Evolutionary conservation across 2,797 vertebrate species (phyloP).

Genomic region (Xiphophorus birchmanni): DNA sequence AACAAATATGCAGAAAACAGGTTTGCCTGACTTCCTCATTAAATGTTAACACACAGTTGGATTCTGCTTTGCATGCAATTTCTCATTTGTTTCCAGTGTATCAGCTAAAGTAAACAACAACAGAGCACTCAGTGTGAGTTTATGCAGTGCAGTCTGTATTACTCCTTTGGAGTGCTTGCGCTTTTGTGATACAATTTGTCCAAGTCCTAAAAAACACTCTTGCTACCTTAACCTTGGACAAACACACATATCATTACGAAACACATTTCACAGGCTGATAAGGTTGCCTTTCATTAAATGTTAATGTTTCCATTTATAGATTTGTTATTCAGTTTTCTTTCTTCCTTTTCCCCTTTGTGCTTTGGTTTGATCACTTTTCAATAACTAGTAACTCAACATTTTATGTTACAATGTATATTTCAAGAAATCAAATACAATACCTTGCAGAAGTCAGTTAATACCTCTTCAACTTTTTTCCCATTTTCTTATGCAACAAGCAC

Average conservation of each 20-base stretch:
- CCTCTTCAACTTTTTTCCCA: neutral
- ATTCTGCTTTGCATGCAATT: constrained; percentile 5
- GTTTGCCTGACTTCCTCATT: constrained; percentile 35
- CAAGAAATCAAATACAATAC: neutral
- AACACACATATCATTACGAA: neutral
- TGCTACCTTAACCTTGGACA: neutral
- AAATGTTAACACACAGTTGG: neutral
- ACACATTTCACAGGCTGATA: neutral
- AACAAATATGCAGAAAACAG: constrained; percentile 26
- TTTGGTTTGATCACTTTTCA: neutral
- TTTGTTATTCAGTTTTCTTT: neutral
- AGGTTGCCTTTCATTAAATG: neutral
- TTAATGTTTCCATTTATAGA: neutral
- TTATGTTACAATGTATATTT: neutral
- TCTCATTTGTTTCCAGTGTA: constrained; percentile 3
- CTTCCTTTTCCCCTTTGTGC: neutral
- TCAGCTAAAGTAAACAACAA: neutral
- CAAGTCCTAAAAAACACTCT: neutral
- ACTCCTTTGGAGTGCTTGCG: neutral
- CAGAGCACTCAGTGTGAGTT: neutral
- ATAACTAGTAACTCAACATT: neutral
- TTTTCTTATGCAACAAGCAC: neutral
- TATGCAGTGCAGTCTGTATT: neutral
- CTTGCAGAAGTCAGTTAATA: neutral
- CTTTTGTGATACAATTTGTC: constrained; percentile 4